Conservation (phyloP, 1,140 invertebrate species). For the Ips nitidus region DNA sequence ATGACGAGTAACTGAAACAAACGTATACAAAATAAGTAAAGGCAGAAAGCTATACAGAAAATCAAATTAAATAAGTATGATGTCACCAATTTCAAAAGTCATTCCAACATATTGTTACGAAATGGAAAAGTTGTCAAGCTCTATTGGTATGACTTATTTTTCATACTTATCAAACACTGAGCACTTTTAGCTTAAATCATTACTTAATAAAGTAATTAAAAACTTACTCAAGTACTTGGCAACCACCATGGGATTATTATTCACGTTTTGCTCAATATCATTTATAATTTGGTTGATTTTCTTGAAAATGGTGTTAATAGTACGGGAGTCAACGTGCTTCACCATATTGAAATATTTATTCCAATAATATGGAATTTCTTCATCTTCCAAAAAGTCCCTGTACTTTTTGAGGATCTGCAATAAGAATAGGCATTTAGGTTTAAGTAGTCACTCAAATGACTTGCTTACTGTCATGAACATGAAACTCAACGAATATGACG, state of each 20-base stretch:
- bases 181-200: too few species aligned
- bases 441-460: neutral
- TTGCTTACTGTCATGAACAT: conserved; percentile 16
- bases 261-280: conserved; percentile 22
- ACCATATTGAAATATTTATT: neutral
- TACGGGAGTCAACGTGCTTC: neutral
- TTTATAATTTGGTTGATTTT: conserved; percentile 23
- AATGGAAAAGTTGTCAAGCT: too few species aligned
- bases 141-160: too few species aligned
- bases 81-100: too few species aligned
- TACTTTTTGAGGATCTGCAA: conserved; percentile 8
- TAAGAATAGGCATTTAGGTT: neutral
- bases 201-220: neutral
- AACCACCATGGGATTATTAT: conserved; percentile 11
- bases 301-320: conserved; percentile 5
- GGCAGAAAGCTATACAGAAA: too few species aligned
- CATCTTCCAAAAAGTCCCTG: neutral
- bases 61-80: too few species aligned
- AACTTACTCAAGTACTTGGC: conserved; percentile 18
- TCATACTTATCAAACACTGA: too few species aligned
- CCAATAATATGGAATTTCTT: conserved; percentile 8
- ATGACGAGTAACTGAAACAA: too few species aligned
- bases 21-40: too few species aligned
- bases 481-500: conserved; percentile 7
- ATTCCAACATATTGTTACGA: too few species aligned